Conservation (phyloP, 1,140 invertebrate genomes). For the Oryctes rhinoceros region DNA sequence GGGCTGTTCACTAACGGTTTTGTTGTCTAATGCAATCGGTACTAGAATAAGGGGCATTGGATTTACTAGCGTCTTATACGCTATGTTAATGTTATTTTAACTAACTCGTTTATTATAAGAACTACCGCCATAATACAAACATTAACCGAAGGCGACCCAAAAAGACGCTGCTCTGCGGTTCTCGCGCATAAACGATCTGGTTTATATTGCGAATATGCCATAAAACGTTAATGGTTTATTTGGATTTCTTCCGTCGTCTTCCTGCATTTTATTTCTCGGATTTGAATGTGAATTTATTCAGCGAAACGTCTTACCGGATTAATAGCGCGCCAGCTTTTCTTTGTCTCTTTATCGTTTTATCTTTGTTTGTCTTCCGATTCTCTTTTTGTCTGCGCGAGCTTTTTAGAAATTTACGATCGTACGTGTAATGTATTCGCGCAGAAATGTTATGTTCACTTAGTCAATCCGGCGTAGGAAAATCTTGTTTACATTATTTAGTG, state of each 20-base stretch:
- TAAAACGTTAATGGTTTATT: slow-evolving; percentile 36
- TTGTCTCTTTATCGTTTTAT: background rate
- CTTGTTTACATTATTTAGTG: slow-evolving; percentile 36
- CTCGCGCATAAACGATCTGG: slow-evolving; percentile 12
- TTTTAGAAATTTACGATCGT: slow-evolving; percentile 26
- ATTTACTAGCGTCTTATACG: too few species aligned
- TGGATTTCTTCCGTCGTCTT: slow-evolving; percentile 22
- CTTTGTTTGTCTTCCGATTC: slow-evolving; percentile 14
- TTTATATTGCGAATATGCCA: slow-evolving; percentile 29
- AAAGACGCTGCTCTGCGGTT: background rate
- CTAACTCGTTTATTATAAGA: background rate
- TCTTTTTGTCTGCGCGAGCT: slow-evolving; percentile 13
- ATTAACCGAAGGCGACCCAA: background rate
- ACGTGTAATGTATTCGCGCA: slow-evolving; percentile 31
- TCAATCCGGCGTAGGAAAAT: slow-evolving; percentile 27
- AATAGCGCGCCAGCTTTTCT: slow-evolving; percentile 13
- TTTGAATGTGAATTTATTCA: slow-evolving; percentile 36
- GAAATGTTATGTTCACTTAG: slow-evolving; percentile 37
- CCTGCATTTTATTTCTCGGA: slow-evolving; percentile 27
- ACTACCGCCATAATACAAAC: background rate
- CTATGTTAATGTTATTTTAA: background rate
- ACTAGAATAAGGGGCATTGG: too few species aligned
- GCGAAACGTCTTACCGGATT: slow-evolving; percentile 36
- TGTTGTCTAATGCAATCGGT: too few species aligned
- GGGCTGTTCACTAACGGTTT: too few species aligned